These are phyloP conservation scores for Phoeniculus purpureus DNA, from an alignment of 2,797 vertebrate genomes.

Conservation along the genomic window DNA sequence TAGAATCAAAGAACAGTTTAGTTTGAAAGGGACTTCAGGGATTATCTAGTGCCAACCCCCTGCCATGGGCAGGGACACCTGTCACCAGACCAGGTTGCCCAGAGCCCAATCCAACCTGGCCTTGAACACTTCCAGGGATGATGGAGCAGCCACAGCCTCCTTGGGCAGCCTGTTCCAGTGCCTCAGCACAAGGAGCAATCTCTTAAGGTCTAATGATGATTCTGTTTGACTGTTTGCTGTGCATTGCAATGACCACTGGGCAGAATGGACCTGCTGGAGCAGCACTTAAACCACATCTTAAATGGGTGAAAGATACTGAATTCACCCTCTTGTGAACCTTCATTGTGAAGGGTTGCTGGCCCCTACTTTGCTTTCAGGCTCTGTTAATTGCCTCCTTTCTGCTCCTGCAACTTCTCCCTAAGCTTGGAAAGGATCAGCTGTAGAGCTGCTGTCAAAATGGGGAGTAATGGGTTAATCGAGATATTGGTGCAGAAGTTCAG, in stretches of 20 bases:
- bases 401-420: background rate
- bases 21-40: no score
- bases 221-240: fast-evolving
- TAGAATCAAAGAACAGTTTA: no score
- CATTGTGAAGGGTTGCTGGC: fast-evolving
- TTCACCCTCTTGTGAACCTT: background rate
- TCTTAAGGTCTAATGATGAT: background rate
- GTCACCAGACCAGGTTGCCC: no score
- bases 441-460: background rate
- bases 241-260: fast-evolving
- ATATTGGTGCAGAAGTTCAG: background rate
- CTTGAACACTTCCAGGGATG: no score
- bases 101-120: no score
- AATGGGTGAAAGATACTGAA: background rate
- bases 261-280: background rate
- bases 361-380: background rate
- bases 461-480: background rate
- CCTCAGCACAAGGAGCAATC: no score
- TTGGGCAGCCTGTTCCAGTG: no score
- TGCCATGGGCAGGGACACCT: no score
- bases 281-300: background rate
- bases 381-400: background rate
- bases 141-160: no score
- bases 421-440: background rate
- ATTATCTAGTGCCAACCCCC: no score